A percentile compares a stretch with the other conserved stretches of the same genome.
phyloP scores from a whole-genome alignment of 2,113 vertebrate genomes.

The Rhadina sibilatrix region DNA sequence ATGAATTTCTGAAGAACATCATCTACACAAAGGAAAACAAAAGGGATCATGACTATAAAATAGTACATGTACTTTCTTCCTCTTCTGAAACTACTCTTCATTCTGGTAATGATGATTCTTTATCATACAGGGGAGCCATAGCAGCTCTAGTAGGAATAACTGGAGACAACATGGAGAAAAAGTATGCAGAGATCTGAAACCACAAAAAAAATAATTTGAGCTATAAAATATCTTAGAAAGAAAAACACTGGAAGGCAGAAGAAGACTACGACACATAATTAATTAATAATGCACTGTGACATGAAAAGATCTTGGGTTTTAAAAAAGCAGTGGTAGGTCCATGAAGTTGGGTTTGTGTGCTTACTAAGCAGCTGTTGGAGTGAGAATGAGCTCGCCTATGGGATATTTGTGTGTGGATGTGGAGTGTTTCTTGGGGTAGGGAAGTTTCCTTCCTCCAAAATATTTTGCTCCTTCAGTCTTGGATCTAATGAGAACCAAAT shows the following conservation, averaged over 20 bases:
- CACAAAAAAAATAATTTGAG: not conserved
- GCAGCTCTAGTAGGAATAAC: not conserved
- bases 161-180: not conserved
- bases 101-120: not conserved
- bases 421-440: not conserved
- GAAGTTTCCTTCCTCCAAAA: not conserved
- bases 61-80: not conserved
- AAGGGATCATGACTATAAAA: not conserved
- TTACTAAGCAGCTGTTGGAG: not conserved
- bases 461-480: not conserved
- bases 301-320: not conserved
- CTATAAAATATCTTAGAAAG: not conserved
- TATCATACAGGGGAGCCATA: not conserved
- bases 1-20: not conserved
- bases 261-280: not conserved
- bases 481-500: constrained; percentile 40
- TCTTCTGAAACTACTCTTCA: not conserved
- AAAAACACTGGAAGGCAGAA: not conserved
- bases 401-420: not conserved
- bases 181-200: not conserved
- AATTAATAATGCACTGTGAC: not conserved
- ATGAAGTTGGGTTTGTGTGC: not conserved
- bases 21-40: not conserved
- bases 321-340: not conserved
- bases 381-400: not conserved